Conservation (phyloP, 2,888 invertebrate species). For the Carcina quercana region DNA sequence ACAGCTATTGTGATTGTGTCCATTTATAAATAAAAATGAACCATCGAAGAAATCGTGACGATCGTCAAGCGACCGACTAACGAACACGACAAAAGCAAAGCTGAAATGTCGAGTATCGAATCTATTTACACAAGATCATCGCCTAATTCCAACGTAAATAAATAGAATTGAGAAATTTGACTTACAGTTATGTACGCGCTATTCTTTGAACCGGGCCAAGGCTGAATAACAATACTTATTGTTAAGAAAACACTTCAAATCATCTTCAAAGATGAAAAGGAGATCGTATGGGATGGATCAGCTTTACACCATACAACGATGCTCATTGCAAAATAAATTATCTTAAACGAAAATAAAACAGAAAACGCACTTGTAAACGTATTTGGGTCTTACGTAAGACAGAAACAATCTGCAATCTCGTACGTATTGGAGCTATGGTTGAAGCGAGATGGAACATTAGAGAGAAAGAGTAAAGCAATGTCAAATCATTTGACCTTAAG, state of each 20-base stretch:
- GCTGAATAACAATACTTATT: constrained; percentile 49
- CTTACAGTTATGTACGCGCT: constrained; percentile 25
- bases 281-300: constrained; percentile 25
- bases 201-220: constrained; percentile 45
- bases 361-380: constrained; percentile 9
- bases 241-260: constrained; percentile 48
- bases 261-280: constrained; percentile 37
- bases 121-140: constrained; percentile 41
- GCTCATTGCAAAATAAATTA: constrained; percentile 11
- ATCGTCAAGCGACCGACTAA: constrained; percentile 37
- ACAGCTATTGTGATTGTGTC: constrained; percentile 22
- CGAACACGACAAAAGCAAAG: constrained; percentile 43
- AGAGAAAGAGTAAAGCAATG: constrained; percentile 34
- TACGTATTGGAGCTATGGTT: constrained; percentile 23
- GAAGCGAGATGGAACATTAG: constrained; percentile 22
- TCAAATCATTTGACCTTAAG: constrained; percentile 61
- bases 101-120: constrained; percentile 32
- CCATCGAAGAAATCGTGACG: constrained; percentile 41
- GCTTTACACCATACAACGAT: constrained; percentile 10
- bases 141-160: constrained; percentile 42
- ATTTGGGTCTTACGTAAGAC: constrained; percentile 29
- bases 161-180: constrained; percentile 38
- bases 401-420: constrained; percentile 33
- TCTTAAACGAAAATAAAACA: constrained; percentile 8
- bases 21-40: constrained; percentile 34